phyloP scores from a whole-genome alignment of 2,888 invertebrate genomes.

The Cephus sareptanus region DNA sequence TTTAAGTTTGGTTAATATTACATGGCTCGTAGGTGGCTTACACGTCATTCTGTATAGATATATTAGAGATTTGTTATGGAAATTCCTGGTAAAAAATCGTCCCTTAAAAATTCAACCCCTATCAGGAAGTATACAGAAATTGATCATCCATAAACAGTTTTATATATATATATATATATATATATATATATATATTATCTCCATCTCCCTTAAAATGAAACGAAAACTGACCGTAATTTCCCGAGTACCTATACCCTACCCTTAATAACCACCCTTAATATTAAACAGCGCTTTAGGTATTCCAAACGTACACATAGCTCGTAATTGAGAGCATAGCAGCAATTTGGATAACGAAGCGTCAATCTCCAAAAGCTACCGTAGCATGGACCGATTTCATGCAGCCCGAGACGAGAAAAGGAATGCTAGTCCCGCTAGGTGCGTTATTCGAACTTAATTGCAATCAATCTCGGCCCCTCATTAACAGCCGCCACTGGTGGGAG shows the following conservation, averaged over 20 bases:
- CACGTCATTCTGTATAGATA: no score
- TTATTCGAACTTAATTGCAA: constrained; percentile 47
- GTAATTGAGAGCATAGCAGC: constrained; percentile 2
- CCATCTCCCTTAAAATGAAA: neutral
- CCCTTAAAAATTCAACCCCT: neutral
- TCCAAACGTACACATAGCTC: neutral
- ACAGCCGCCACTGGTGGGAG: constrained; percentile 12
- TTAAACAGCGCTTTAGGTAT: neutral
- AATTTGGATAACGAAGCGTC: constrained; percentile 17
- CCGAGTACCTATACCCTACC: neutral
- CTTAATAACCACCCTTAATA: neutral
- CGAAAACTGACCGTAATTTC: neutral
- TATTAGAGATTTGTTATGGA: no score
- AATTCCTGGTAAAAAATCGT: neutral
- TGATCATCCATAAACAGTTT: neutral
- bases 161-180: neutral
- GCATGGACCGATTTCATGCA: neutral
- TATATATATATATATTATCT: neutral
- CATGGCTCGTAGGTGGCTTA: no score
- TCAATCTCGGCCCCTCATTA: constrained; percentile 47
- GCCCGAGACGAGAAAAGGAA: neutral
- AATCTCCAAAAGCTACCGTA: neutral
- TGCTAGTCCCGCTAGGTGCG: constrained; percentile 8
- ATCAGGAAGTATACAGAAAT: neutral
- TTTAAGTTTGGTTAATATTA: neutral